Conservation (phyloP, 2,113 vertebrate species). For the Dissostichus mawsoni region DNA sequence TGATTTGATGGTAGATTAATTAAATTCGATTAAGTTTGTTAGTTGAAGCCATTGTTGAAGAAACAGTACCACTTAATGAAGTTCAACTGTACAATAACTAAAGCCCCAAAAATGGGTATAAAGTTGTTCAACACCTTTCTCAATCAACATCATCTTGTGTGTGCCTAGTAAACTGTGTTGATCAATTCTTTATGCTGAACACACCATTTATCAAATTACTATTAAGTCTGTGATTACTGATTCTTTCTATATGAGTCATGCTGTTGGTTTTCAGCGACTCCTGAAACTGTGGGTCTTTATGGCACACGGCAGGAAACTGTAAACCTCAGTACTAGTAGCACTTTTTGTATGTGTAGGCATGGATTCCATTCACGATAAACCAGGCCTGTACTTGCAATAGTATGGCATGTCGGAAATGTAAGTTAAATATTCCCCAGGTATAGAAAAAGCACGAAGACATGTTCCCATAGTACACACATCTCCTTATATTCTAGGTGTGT, state of each 20-base stretch:
- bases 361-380: constrained; percentile 29
- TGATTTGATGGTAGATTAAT: too few species aligned
- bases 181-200: background rate
- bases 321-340: background rate
- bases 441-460: constrained; percentile 1
- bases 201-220: background rate
- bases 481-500: background rate
- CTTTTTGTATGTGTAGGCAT: background rate
- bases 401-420: constrained; percentile 9
- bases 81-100: background rate
- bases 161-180: background rate
- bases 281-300: background rate
- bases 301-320: background rate
- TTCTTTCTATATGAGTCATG: background rate
- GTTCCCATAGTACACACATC: background rate
- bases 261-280: background rate
- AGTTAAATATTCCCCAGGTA: constrained; percentile 43
- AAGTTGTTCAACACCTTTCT: background rate
- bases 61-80: background rate
- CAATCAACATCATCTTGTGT: background rate
- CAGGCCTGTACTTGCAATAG: constrained; percentile 31
- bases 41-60: background rate
- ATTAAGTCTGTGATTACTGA: background rate
- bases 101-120: background rate
- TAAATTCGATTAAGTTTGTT: background rate